Evolutionary conservation across 2,888 invertebrate species (phyloP).

Genomic region (Sepioteuthis lessoniana): DNA sequence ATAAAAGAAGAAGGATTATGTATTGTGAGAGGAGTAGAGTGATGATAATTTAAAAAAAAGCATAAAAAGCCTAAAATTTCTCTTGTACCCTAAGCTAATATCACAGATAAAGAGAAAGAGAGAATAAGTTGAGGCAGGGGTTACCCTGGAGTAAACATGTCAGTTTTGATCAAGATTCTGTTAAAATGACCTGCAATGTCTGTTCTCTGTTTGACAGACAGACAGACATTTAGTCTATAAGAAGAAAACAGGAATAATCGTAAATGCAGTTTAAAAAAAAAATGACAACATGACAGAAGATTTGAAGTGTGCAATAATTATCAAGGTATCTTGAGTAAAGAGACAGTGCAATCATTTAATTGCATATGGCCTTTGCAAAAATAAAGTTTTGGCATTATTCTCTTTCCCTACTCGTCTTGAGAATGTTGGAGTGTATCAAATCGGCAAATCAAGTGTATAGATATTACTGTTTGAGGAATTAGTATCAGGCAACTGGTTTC

Average conservation of each 20-base stretch:
- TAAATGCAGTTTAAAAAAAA: not conserved
- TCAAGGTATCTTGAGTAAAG: not conserved
- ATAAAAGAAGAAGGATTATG: no score
- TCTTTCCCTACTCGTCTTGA: not conserved
- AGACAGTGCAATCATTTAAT: not conserved
- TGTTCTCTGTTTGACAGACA: not conserved
- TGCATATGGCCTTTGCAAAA: slow-evolving; percentile 2
- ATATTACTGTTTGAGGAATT: slow-evolving; percentile 33
- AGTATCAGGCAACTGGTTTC: not conserved
- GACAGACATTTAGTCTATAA: not conserved
- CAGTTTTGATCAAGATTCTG: slow-evolving; percentile 23
- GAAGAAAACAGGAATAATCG: not conserved
- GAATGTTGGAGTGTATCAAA: not conserved
- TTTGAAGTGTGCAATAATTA: not conserved
- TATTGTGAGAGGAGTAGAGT: not conserved
- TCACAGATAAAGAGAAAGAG: not conserved
- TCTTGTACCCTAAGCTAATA: not conserved
- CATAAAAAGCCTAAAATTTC: not conserved
- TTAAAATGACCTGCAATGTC: not conserved
- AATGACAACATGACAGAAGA: not conserved
- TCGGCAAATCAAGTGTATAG: not conserved
- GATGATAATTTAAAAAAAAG: not conserved
- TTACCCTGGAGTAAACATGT: slow-evolving; percentile 33
- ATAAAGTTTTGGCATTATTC: not conserved
- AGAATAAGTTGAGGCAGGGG: not conserved